These are phyloP conservation scores for Ctenicera cuprea DNA, from an alignment of 2,888 invertebrate species.

Conservation along the genomic window DNA sequence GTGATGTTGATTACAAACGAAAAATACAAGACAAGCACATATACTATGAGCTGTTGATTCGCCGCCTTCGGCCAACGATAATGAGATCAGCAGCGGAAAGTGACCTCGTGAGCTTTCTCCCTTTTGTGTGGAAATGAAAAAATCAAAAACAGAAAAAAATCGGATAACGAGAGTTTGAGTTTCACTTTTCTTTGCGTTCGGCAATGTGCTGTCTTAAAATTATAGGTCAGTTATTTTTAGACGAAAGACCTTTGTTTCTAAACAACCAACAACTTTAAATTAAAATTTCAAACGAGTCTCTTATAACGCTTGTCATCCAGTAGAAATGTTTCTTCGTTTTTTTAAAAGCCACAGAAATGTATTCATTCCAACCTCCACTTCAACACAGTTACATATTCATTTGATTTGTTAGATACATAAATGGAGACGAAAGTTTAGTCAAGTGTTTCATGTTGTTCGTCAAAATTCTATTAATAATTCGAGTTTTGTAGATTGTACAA, in stretches of 20 bases:
- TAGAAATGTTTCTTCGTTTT: too few species aligned
- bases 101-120: neutral
- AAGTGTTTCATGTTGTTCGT: too few species aligned
- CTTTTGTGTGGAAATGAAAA: neutral
- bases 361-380: too few species aligned
- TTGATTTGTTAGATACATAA: too few species aligned
- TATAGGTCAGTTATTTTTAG: slow-evolving; percentile 8
- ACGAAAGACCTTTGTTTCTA: neutral
- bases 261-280: too few species aligned
- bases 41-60: slow-evolving; percentile 18
- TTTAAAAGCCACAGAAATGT: too few species aligned
- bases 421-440: too few species aligned
- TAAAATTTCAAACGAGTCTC: too few species aligned
- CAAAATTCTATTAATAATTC: too few species aligned
- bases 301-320: too few species aligned
- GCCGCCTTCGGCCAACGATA: neutral
- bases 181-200: neutral
- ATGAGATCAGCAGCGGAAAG: neutral
- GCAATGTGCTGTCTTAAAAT: neutral
- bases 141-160: neutral
- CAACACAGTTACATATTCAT: too few species aligned
- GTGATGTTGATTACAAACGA: slow-evolving; percentile 28
- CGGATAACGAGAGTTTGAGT: slow-evolving; percentile 8
- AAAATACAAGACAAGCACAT: slow-evolving; percentile 19
- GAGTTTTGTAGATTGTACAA: too few species aligned